Base-by-base conservation (phyloP, 2,888 invertebrate species). In the Nipponacmea schrenckii region DNA sequence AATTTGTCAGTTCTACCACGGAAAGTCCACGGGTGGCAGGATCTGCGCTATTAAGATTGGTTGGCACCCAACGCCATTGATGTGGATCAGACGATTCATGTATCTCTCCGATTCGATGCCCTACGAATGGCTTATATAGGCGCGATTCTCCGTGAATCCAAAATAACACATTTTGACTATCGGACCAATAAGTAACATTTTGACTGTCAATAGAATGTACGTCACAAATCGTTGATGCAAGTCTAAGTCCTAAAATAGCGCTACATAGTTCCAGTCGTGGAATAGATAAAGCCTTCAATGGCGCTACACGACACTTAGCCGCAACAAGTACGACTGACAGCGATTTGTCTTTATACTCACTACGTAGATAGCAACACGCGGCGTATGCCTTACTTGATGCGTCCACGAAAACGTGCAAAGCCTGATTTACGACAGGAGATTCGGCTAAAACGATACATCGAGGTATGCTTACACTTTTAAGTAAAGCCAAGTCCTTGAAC, bases 101-200 rank as follows among this genome's bases (percentile, higher is more conserved):
- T 24, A 72, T 72, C 45, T 63, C 68, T 71, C 31, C 31, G 5
- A 31, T 31, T 31, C 31, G 4, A 10, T 39, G 39, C 39, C 1
- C 4, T n/a, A n/a, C 70, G 48, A 73, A 73, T 17, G 63, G 70
- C 44, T 71, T 74, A 14, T 68, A 74, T 12, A 24, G 12, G 26
- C 72, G 5, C 8, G 68, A 48, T 24, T 45, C 15, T 3, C 46
- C 65, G 1, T 64, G 62, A n/a, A 72, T 72, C 72, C 70, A 72
- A 24, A 20, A 64, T 15, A 69, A 50, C 1, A 73, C 70, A 24
- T 73, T 70, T 70, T 70, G 64, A 45, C 65, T 70, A 65, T 70
- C 73, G 15, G 69, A 65, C 75, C 67, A 75, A 44, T 64, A 70
- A 27, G 44, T 44, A 15, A 27, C 26, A 15, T 69, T 44, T 10